These are phyloP conservation scores for Drosophila phalerata DNA, from an alignment of 2,888 invertebrate species.

Conservation along the genomic window DNA sequence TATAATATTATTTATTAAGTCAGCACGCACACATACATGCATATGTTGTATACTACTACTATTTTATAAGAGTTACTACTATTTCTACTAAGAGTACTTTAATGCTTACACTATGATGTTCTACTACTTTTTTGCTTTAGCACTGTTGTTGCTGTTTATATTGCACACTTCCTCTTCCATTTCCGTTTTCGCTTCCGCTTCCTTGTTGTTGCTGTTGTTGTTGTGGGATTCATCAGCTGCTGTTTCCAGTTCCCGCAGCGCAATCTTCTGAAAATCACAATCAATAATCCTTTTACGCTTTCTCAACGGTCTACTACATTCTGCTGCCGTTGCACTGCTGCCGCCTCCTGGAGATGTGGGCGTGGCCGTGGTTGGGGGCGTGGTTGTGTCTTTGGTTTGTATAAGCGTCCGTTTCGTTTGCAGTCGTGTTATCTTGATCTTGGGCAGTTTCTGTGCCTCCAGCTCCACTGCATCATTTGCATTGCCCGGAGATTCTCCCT, in stretches of 20 bases:
- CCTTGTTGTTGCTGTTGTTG: background rate
- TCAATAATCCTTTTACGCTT: constrained; percentile 89
- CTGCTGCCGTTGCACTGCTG: constrained; percentile 83
- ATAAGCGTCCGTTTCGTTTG: constrained; percentile 86
- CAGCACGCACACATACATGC: constrained; percentile 50
- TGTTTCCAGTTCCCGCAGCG: constrained; percentile 59
- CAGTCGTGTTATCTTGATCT: constrained; percentile 88
- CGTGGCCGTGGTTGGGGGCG: constrained; percentile 26
- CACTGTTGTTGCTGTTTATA: constrained; percentile 64
- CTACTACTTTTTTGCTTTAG: constrained; percentile 72
- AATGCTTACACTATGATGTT: constrained; percentile 8
- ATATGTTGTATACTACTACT: constrained; percentile 31
- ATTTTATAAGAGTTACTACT: constrained; percentile 39
- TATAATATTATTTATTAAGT: constrained; percentile 37
- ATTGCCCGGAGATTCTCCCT: constrained; percentile 41
- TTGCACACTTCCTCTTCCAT: constrained; percentile 44
- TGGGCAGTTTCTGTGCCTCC: constrained; percentile 86
- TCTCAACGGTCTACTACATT: constrained; percentile 88
- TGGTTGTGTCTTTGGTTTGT: constrained; percentile 81
- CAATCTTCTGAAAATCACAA: constrained; percentile 84
- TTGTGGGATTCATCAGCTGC: background rate
- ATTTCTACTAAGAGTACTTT: constrained; percentile 33
- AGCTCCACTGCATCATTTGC: constrained; percentile 34
- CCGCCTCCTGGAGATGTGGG: constrained; percentile 61
- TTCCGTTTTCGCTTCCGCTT: constrained; percentile 8